These are phyloP conservation scores for Opisthograptis luteolata DNA, from an alignment of 2,888 invertebrate species.

Conservation along the genomic window DNA sequence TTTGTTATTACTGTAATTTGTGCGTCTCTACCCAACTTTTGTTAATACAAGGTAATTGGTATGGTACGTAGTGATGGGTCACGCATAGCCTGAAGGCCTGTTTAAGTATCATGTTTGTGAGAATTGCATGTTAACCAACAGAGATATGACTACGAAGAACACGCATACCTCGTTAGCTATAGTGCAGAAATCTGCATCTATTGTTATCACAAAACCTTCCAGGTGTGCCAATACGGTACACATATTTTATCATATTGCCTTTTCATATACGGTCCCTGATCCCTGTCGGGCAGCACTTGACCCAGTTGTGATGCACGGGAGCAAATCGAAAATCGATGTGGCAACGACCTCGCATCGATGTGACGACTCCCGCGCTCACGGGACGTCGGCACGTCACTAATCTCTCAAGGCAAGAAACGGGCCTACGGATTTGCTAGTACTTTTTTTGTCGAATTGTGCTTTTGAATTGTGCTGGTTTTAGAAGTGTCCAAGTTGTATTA, in stretches of 20 bases:
- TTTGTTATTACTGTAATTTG: slow-evolving; percentile 39
- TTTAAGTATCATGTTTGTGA: no score
- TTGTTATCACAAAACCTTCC: not conserved
- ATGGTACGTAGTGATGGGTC: slow-evolving; percentile 29
- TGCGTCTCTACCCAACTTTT: slow-evolving; percentile 26
- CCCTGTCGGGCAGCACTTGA: slow-evolving; percentile 69
- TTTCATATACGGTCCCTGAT: slow-evolving; percentile 24
- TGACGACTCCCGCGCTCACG: slow-evolving; percentile 62
- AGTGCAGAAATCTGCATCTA: no score
- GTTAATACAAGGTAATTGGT: slow-evolving; percentile 35
- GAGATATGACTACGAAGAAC: no score
- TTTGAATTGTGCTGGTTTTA: not conserved
- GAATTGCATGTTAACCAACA: no score
- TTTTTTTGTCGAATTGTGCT: not conserved
- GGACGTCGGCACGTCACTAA: slow-evolving; percentile 25
- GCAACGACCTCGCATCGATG: slow-evolving; percentile 56
- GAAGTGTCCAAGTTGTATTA: not conserved
- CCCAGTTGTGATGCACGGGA: slow-evolving; percentile 71
- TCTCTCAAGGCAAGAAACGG: slow-evolving; percentile 9
- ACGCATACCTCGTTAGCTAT: no score
- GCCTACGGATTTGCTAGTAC: slow-evolving; percentile 1
- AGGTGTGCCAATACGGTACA: slow-evolving; percentile 2
- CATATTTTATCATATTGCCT: slow-evolving; percentile 29
- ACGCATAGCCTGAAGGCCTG: slow-evolving; percentile 29
- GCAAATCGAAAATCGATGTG: slow-evolving; percentile 83